Evolutionary conservation across 2,113 vertebrate species (phyloP).

Genomic region (Mustela lutreola): DNA sequence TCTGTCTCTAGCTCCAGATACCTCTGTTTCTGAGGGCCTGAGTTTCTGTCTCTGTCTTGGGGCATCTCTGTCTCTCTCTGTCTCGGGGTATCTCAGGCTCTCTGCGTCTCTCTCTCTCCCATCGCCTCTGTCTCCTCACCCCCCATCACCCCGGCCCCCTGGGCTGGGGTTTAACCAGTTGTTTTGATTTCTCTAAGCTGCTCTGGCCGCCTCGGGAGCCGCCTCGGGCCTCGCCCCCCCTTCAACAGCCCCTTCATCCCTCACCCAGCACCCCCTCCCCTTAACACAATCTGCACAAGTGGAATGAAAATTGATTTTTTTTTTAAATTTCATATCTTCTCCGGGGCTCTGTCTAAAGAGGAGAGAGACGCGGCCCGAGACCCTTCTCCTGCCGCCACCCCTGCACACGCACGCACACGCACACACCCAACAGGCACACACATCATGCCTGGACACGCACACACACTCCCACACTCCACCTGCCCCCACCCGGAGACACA

Average conservation of each 20-base stretch:
- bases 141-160: constrained; percentile 6
- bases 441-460: not conserved
- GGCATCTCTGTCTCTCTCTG: not conserved
- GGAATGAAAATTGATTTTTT: constrained; percentile 87
- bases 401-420: fast-evolving
- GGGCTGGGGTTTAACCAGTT: constrained; percentile 83
- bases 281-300: constrained; percentile 85
- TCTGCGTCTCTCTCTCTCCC: not conserved
- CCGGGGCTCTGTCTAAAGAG: constrained; percentile 85
- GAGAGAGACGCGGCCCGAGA: constrained; percentile 79
- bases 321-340: constrained; percentile 87
- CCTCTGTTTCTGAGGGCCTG: not conserved
- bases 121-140: constrained; percentile 13
- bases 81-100: not conserved
- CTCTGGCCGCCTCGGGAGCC: constrained; percentile 75
- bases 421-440: not conserved
- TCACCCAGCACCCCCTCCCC: constrained; percentile 78
- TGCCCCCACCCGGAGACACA: not conserved
- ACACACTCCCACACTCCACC: not conserved
- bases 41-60: not conserved
- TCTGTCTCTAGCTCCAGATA: not conserved
- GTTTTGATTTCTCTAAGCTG: constrained; percentile 85
- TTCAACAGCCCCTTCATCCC: constrained; percentile 78
- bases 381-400: constrained; percentile 70
- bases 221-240: constrained; percentile 78